Conservation (phyloP, 2,797 vertebrate species). For the Dicrostonyx torquatus region DNA sequence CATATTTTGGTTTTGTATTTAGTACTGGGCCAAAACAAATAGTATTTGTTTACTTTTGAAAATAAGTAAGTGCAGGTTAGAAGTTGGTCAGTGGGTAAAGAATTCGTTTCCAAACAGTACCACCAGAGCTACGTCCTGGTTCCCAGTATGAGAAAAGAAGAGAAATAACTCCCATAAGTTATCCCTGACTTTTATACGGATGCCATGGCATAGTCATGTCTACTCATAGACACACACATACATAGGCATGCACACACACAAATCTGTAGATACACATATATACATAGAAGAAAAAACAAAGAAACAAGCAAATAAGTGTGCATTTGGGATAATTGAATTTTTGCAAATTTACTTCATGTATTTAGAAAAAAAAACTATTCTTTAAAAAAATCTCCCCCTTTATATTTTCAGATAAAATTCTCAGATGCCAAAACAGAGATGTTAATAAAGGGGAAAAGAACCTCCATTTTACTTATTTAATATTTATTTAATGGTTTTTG, state of each 20-base stretch:
- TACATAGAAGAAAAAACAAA: background rate
- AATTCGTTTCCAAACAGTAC: background rate
- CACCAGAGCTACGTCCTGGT: background rate
- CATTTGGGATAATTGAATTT: background rate
- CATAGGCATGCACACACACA: too few species aligned
- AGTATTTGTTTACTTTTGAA: background rate
- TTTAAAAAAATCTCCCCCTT: background rate
- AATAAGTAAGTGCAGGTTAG: background rate
- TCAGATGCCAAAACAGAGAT: background rate
- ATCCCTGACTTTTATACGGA: background rate
- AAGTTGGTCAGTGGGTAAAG: background rate
- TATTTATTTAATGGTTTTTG: background rate
- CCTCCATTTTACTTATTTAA: background rate
- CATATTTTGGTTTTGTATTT: background rate
- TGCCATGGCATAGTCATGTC: background rate
- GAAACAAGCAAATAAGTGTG: background rate
- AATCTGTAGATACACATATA: too few species aligned
- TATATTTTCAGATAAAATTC: background rate
- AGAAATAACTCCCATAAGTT: background rate
- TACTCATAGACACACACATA: background rate
- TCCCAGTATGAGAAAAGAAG: background rate
- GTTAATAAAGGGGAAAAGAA: background rate
- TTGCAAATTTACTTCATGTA: background rate
- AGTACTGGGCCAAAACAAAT: background rate
- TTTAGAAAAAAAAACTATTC: background rate